Base-by-base conservation (phyloP, 2,888 invertebrate species). In the Anorthoa munda region DNA sequence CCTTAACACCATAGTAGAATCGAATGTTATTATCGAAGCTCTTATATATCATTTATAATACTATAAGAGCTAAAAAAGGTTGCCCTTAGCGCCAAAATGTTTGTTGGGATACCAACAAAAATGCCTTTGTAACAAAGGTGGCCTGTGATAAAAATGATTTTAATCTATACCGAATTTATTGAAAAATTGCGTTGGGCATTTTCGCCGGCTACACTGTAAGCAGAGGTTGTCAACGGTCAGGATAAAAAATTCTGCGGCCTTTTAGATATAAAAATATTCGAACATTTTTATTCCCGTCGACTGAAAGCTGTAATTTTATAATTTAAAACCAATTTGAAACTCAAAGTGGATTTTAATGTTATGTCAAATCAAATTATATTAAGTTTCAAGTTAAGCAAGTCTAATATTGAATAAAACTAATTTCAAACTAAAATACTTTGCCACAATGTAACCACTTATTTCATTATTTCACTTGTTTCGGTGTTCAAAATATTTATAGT, bases 171-270 rank as follows among this genome's bases (percentile, higher is more conserved):
- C 48, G 78, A 86, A 87, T 87, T 87, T 86, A 92, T 92, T 90
- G 89, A 90, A 91, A 91, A 89, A 91, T 90, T 88, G 83, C 81
- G 82, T 82, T 26, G 59, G 73, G 74, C 81, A 88, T 91, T 92
- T 91, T 90, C 88, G 82, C 84, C 86, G 83, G 85, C 75, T 74
- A 70, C 82, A 83, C 84, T 86, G 87, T 87, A 87, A 88, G 87
- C 89, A 87, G 87, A 86, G 83, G 84, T 89, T 90, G 90, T 89
- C 89, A 90, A 86, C 89, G 87, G 68, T 79, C 81, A 72, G 88
- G 90, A 90, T 90, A 88, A 90, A 91, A 89, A 90, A 88, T 88
- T 88, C 82, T 84, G 89, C 81, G 86, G 83, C 81, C 86, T 88
- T 89, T 85, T 65, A 79, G 70, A 83, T 84, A 81, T 67, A 69